A percentile compares a stretch with the other conserved stretches of the same genome.
phyloP scores from a whole-genome alignment of 2,113 vertebrate genomes.

The Alaudala cheleensis region DNA sequence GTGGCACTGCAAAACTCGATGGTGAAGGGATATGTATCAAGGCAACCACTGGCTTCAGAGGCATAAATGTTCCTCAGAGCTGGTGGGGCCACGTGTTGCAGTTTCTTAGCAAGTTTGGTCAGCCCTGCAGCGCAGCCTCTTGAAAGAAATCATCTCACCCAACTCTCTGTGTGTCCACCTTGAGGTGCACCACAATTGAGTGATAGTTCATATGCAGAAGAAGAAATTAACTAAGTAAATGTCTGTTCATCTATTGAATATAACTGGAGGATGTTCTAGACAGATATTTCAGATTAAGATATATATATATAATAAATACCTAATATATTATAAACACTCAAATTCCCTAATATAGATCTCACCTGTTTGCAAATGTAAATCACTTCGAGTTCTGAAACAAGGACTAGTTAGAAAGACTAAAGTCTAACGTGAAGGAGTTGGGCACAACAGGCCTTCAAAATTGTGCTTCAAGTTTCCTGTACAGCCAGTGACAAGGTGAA shows the following conservation, averaged over 20 bases:
- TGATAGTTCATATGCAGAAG: background rate
- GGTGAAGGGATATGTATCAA: background rate
- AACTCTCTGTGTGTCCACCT: background rate
- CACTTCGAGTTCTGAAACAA: background rate
- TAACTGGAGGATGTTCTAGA: background rate
- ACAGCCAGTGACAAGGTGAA: background rate
- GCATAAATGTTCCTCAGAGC: background rate
- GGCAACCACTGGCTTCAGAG: background rate
- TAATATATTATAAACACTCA: background rate
- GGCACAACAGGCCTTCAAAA: background rate
- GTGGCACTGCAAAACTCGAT: background rate
- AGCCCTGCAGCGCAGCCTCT: background rate
- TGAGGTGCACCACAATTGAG: background rate
- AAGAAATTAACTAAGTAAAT: background rate
- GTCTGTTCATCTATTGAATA: background rate
- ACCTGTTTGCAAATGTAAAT: background rate
- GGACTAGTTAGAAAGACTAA: background rate
- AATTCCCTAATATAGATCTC: background rate
- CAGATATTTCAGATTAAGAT: background rate
- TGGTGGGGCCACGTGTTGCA: rapidly evolving
- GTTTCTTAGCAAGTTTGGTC: background rate
- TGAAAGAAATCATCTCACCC: background rate
- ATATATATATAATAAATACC: background rate
- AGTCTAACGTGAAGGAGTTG: background rate
- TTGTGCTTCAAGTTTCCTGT: background rate